phyloP scores from a whole-genome alignment of 2,888 invertebrate genomes.

The Phortica magna region DNA sequence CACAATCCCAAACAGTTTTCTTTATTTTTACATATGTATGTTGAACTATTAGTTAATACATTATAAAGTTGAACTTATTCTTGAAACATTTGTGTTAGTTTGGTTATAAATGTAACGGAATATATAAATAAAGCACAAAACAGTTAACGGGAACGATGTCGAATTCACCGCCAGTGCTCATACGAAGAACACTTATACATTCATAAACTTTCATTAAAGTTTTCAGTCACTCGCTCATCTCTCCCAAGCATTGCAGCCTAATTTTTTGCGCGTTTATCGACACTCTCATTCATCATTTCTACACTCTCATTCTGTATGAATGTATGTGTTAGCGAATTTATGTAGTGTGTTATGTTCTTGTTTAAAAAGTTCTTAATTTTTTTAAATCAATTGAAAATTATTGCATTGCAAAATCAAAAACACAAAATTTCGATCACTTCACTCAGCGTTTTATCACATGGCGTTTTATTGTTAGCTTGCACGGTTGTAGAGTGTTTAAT shows the following conservation, averaged over 20 bases:
- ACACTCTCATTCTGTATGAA: constrained; percentile 44
- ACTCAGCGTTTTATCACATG: too few species aligned
- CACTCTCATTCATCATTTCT: constrained; percentile 34
- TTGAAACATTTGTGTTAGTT: constrained; percentile 5
- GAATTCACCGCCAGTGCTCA: neutral
- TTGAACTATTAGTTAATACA: neutral
- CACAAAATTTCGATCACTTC: too few species aligned
- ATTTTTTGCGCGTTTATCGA: neutral
- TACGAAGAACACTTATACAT: neutral
- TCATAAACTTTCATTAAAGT: neutral
- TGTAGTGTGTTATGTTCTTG: too few species aligned
- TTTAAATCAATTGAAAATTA: too few species aligned
- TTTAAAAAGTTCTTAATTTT: too few species aligned
- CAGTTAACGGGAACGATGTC: neutral
- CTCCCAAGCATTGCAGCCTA: neutral
- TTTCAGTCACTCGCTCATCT: constrained; percentile 8
- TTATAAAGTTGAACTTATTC: neutral
- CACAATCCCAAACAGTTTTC: constrained; percentile 16
- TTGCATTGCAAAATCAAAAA: too few species aligned
- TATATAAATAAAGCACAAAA: neutral
- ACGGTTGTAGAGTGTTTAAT: too few species aligned
- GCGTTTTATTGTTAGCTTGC: too few species aligned
- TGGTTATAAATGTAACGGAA: neutral
- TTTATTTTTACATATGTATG: constrained; percentile 4
- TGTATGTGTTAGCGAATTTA: neutral